Evolutionary conservation across 1,140 invertebrate species (phyloP).

Genomic region (Campoletis sonorensis): DNA sequence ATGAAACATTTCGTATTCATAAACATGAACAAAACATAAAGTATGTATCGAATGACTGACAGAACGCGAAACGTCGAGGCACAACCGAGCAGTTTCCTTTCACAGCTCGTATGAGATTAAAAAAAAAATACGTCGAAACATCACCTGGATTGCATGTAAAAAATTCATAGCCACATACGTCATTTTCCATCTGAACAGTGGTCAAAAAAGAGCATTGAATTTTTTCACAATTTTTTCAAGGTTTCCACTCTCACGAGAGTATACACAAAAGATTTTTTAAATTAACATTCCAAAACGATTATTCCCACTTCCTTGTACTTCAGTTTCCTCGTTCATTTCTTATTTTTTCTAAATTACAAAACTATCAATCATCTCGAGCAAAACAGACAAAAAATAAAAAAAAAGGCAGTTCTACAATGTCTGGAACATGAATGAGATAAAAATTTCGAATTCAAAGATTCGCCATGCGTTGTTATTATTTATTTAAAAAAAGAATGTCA

Average conservation of each 20-base stretch:
- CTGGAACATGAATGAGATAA: conserved; percentile 35
- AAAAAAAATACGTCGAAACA: conserved; percentile 9
- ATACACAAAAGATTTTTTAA: background rate
- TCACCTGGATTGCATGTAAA: conserved; percentile 17
- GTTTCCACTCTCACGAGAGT: background rate
- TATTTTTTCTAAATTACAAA: background rate
- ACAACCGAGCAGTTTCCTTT: background rate
- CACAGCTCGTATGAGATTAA: background rate
- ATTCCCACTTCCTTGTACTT: background rate
- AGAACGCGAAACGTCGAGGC: background rate
- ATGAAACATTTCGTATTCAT: background rate
- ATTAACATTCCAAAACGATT: background rate
- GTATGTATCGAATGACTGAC: background rate
- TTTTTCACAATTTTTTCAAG: background rate
- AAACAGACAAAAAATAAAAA: conserved; percentile 10
- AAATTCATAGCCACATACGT: conserved; percentile 15
- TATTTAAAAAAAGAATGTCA: background rate
- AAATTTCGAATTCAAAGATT: too few species aligned
- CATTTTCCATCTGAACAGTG: background rate
- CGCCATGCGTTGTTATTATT: too few species aligned
- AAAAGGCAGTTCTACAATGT: background rate
- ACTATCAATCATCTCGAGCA: background rate
- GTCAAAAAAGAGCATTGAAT: conserved; percentile 7
- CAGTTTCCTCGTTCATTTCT: conserved; percentile 1
- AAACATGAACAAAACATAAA: background rate